Percentiles rank a stretch among this genome's conserved stretches.
phyloP scores from a whole-genome alignment of 2,797 vertebrate genomes.

The Pipistrellus kuhlii region DNA sequence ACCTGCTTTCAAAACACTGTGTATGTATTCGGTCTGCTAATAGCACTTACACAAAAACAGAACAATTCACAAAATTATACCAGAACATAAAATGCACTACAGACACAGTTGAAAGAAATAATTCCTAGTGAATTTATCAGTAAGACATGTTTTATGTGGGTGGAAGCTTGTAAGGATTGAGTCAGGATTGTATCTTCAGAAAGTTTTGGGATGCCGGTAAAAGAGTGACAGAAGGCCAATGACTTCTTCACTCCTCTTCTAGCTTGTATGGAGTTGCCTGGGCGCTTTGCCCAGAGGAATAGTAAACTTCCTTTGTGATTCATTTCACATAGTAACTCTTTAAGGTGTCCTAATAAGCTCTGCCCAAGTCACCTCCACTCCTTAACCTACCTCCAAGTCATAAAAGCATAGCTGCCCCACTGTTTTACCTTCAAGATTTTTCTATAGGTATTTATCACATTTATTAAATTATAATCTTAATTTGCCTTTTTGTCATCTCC shows the following conservation, averaged over 20 bases:
- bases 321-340: neutral
- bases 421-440: constrained; percentile 7
- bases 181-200: neutral
- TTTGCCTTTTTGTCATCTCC: neutral
- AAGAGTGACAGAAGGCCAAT: neutral
- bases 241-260: neutral
- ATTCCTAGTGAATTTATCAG: neutral
- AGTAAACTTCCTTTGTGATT: neutral
- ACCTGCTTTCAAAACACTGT: neutral
- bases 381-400: neutral
- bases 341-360: neutral
- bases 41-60: constrained; percentile 38
- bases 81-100: constrained; percentile 24
- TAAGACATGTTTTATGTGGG: constrained; percentile 38
- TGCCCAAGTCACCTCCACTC: neutral
- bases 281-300: neutral
- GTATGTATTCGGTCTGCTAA: neutral
- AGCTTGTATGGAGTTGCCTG: neutral
- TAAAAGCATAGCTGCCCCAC: neutral
- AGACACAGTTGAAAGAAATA: constrained; percentile 43
- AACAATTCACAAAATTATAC: constrained; percentile 40
- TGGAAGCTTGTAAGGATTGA: constrained; percentile 30
- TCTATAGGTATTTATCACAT: neutral
- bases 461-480: constrained; percentile 2
- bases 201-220: neutral